Conservation (phyloP, 2,113 vertebrate species). For the Oreochromis tanganicae region DNA sequence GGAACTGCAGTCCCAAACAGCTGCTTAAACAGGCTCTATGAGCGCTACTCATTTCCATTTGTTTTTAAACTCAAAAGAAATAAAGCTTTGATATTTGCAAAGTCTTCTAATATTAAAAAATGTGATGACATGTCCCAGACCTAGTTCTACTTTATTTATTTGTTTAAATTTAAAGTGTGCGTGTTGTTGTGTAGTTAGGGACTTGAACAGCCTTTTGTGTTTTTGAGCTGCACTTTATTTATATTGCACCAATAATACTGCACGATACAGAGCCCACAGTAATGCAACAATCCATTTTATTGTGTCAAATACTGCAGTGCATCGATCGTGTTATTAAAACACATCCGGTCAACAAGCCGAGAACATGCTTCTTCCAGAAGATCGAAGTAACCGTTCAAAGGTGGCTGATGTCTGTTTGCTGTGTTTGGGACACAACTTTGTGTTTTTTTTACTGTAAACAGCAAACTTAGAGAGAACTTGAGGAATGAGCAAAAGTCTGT, state of each 20-base stretch:
- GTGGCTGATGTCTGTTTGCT: not conserved
- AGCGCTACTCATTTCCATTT: not conserved
- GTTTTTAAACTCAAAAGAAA: not conserved
- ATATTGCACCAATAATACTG: not conserved
- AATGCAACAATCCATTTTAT: accelerated
- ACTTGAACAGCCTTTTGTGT: not conserved
- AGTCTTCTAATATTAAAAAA: not conserved
- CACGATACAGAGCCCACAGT: not conserved
- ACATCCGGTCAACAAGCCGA: not conserved
- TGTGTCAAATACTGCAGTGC: not conserved
- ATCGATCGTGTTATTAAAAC: not conserved
- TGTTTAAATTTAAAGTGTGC: not conserved
- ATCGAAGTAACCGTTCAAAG: accelerated
- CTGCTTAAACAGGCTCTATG: not conserved
- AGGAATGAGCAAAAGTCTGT: not conserved
- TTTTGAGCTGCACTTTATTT: not conserved
- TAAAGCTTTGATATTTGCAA: not conserved
- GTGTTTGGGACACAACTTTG: not conserved
- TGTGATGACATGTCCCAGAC: not conserved
- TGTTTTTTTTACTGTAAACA: not conserved
- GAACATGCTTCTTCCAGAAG: not conserved
- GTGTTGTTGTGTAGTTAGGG: not conserved
- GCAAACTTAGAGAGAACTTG: not conserved
- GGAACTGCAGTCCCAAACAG: not conserved
- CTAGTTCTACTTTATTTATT: not conserved